These are phyloP conservation scores for Ptychoptera albimana DNA, from an alignment of 2,888 invertebrate genomes.

Conservation along the genomic window DNA sequence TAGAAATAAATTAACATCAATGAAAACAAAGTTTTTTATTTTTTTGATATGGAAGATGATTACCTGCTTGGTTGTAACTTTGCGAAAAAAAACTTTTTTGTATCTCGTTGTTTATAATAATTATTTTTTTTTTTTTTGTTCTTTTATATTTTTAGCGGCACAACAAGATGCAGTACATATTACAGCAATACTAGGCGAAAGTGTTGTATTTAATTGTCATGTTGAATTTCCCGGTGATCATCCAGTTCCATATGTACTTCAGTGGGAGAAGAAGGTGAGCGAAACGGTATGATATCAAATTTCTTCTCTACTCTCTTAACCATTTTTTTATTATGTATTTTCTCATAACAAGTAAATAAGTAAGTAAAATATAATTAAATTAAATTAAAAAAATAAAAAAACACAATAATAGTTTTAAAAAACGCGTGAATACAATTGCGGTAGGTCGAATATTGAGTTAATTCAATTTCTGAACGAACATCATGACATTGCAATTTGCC, in stretches of 20 bases:
- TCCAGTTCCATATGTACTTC: constrained; percentile 93
- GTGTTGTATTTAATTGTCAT: constrained; percentile 95
- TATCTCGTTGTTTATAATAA: no score
- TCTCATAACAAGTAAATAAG: constrained; percentile 13
- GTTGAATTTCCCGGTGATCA: constrained; percentile 92
- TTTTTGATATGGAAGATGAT: no score
- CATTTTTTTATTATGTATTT: constrained; percentile 22
- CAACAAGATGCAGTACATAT: constrained; percentile 86
- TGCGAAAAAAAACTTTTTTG: not conserved
- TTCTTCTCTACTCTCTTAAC: constrained; percentile 37
- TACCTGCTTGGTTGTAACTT: not conserved
- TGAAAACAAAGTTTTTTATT: no score
- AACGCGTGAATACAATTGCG: no score
- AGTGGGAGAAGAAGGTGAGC: constrained; percentile 99
- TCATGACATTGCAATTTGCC: no score
- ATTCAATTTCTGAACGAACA: no score
- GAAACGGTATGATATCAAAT: constrained; percentile 76
- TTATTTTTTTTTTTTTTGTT: not conserved
- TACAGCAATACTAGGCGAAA: constrained; percentile 92
- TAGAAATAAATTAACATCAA: no score
- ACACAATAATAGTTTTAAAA: constrained; percentile 1
- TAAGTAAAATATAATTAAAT: constrained; percentile 11
- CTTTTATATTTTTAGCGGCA: constrained; percentile 13
- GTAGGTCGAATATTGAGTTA: no score
- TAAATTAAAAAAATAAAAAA: constrained; percentile 4